Percentiles rank a stretch among this genome's conserved stretches.
phyloP scores from a whole-genome alignment of 2,888 invertebrate genomes.

The Andrena minutula region DNA sequence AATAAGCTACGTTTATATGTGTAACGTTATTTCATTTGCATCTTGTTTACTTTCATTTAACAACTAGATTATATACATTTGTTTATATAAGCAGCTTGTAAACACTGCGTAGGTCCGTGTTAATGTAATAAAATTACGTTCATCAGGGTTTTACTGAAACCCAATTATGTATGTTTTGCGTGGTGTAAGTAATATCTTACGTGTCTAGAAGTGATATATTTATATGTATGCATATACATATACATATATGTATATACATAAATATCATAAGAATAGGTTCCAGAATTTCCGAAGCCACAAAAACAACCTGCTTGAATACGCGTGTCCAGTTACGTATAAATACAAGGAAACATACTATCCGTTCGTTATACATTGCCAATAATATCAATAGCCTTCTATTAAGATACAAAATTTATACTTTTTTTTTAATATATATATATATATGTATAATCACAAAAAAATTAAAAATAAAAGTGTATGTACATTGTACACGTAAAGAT shows the following conservation, averaged over 20 bases:
- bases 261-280: constrained; percentile 48
- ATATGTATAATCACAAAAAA: constrained; percentile 24
- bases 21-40: constrained; percentile 46
- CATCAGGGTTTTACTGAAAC: constrained; percentile 27
- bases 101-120: constrained; percentile 30
- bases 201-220: constrained; percentile 55
- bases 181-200: constrained; percentile 54
- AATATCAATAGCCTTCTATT: constrained; percentile 17
- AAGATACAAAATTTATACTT: constrained; percentile 37
- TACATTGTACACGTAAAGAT: constrained; percentile 56
- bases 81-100: constrained; percentile 44
- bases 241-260: constrained; percentile 65
- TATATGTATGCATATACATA: constrained; percentile 58
- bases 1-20: constrained; percentile 39
- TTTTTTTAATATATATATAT: not conserved
- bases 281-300: constrained; percentile 49
- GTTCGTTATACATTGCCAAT: constrained; percentile 19
- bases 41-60: constrained; percentile 47
- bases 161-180: constrained; percentile 32
- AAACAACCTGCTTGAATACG: constrained; percentile 58
- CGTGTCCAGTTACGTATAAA: constrained; percentile 14
- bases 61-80: constrained; percentile 64
- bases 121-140: constrained; percentile 44
- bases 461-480: constrained; percentile 36
- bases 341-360: constrained; percentile 20